These are phyloP conservation scores for Abrostola tripartita DNA, from an alignment of 2,888 invertebrate species.

Conservation along the genomic window DNA sequence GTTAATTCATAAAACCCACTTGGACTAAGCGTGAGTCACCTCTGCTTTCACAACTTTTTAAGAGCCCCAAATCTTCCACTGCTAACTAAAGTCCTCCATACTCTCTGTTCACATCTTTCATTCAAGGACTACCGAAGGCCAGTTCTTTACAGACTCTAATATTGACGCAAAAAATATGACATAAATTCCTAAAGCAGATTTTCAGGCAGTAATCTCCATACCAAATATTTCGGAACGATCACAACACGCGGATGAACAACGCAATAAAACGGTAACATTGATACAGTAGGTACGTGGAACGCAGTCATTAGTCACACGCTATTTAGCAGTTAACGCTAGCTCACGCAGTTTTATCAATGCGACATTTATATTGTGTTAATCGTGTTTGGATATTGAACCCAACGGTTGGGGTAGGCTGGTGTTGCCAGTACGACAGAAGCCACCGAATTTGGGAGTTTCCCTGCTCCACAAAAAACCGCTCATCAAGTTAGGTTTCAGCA, in stretches of 20 bases:
- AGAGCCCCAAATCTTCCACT: too few relatives aligned
- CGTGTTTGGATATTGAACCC: conserved; percentile 73
- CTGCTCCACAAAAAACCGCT: not conserved
- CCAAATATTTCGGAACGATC: conserved; percentile 32
- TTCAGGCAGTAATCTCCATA: not conserved
- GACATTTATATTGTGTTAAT: conserved; percentile 86
- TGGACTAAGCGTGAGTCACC: too few relatives aligned
- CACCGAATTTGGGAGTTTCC: not conserved
- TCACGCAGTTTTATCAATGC: conserved; percentile 82
- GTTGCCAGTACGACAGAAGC: conserved; percentile 30
- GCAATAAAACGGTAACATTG: conserved; percentile 54
- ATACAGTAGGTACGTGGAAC: conserved; percentile 62
- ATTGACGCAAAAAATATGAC: too few relatives aligned
- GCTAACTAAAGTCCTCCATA: too few relatives aligned
- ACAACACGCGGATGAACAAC: conserved; percentile 44
- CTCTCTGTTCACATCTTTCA: too few relatives aligned
- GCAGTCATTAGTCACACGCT: conserved; percentile 84
- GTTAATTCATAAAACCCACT: too few relatives aligned
- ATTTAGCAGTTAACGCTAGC: conserved; percentile 84
- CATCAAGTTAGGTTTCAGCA: not conserved
- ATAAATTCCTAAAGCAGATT: too few relatives aligned
- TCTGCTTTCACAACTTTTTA: too few relatives aligned
- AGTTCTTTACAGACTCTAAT: too few relatives aligned
- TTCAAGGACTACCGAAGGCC: too few relatives aligned
- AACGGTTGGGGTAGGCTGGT: conserved; percentile 48